Base-by-base conservation (phyloP, 2,797 vertebrate genomes). In the Oceanodroma leucorhoa region DNA sequence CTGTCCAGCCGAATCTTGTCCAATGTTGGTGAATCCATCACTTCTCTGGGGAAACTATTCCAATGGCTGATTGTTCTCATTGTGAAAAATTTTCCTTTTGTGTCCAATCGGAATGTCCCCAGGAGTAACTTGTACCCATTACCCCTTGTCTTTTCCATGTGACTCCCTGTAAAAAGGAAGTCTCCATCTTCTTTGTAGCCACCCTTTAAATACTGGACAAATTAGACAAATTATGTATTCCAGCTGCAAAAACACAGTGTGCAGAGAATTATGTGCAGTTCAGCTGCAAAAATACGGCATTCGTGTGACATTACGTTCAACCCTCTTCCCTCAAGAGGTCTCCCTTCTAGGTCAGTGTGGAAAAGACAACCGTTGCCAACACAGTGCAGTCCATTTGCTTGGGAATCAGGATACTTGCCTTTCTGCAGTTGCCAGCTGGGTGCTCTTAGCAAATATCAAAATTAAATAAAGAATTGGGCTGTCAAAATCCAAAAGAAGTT, bases 161-260 rank as follows among this genome's bases (percentile, higher is more conserved):
- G 58, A 61, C 26, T 29, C 36, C 36, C 40, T 40, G 58, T 61
- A 61, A 61, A 61, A 40, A 61, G 36, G 12, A 18, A 29, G 58
- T 40, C 36, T 61, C 36, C 58, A 61, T 61, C 36, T 40, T 61
- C 26, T 29, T 27, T 20, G 38, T 29, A 29, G 27, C 58, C 26
- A 61, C 58, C 58, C 58, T 61, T 61, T 61, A 40, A 61, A 40
- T 40, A 40, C 38, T 61, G 58, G 36, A 40, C 18, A 40, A 61
- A 60, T 60, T 60, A 38, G 84, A 83, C 50, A 94, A 94, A 95
- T 92, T 92, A 88, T 30, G 9, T 32, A 88, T 88, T 85, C 84
- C 96, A 97, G 94, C 94, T 97, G 95, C 84, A 93, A 95, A 96
- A 97, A 96, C 94, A 96, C 41, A 73, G 38, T 9, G n/a, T 80